Evolutionary conservation across 1,140 invertebrate species (phyloP).

Genomic region (Drosophila elegans): DNA sequence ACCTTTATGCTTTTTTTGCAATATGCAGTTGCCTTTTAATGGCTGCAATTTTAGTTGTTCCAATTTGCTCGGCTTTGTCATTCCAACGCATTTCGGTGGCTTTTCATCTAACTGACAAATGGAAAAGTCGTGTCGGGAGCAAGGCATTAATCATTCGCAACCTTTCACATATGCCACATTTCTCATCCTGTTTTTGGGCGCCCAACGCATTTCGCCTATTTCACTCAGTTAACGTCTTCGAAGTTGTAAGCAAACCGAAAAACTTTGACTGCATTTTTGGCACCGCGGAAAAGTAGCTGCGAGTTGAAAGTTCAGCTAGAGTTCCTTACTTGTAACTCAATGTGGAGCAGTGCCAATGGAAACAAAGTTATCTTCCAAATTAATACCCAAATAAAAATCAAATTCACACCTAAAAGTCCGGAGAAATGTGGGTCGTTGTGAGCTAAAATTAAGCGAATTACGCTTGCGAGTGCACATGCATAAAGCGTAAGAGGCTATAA

Average conservation of each 20-base stretch:
- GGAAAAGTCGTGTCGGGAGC: constrained; percentile 39
- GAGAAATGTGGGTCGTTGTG: constrained; percentile 45
- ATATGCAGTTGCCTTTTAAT: constrained; percentile 62
- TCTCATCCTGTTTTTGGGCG: constrained; percentile 22
- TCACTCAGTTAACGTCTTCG: constrained; percentile 39
- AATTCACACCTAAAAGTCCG: neutral
- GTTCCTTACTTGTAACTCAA: constrained; percentile 16
- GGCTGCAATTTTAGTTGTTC: constrained; percentile 21
- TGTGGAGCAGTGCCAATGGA: constrained; percentile 11
- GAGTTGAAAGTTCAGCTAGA: constrained; percentile 31
- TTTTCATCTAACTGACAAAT: constrained; percentile 38
- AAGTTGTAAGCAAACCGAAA: constrained; percentile 31
- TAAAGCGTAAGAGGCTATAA: constrained; percentile 44
- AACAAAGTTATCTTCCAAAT: constrained; percentile 14
- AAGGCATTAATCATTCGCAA: constrained; percentile 40
- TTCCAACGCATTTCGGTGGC: constrained; percentile 10
- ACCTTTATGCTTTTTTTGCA: constrained; percentile 27
- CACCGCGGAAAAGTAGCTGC: constrained; percentile 38
- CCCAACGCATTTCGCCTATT: constrained; percentile 25
- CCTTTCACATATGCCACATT: constrained; percentile 31
- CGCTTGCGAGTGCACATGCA: constrained; percentile 22
- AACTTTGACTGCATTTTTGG: constrained; percentile 29
- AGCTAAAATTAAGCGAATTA: constrained; percentile 53
- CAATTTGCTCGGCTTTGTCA: constrained; percentile 20
- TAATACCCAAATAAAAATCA: constrained; percentile 14